Conservation (phyloP, 2,113 vertebrate genomes). For the Phaetusa simplex region DNA sequence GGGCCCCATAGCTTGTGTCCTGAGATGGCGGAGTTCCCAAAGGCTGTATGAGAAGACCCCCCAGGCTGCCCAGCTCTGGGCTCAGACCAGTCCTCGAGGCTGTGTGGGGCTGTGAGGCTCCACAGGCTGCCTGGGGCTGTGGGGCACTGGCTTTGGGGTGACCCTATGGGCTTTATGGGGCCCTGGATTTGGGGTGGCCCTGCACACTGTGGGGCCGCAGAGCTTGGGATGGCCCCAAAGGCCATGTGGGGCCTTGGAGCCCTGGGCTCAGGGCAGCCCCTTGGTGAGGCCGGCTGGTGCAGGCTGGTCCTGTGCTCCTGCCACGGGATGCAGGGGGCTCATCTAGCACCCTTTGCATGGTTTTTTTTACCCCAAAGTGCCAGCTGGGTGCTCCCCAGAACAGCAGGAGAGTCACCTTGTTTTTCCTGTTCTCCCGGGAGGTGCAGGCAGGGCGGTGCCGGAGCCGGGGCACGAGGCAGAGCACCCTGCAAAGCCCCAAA, state of each 20-base stretch:
- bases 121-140: neutral
- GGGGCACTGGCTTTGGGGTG: neutral
- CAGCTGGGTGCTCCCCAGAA: neutral
- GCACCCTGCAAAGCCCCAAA: neutral
- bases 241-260: neutral
- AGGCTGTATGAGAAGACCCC: neutral
- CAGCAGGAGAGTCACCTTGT: neutral
- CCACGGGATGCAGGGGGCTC: fast-evolving
- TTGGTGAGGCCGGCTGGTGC: neutral
- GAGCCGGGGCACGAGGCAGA: neutral
- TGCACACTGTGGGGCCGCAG: neutral
- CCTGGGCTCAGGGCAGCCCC: neutral
- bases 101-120: neutral
- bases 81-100: no score
- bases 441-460: fast-evolving
- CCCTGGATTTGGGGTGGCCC: neutral
- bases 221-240: neutral
- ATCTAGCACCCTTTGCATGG: neutral
- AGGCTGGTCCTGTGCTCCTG: neutral
- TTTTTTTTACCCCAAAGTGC: neutral
- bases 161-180: neutral
- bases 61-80: neutral
- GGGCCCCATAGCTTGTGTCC: no score
- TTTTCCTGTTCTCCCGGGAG: neutral
- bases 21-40: neutral